Evolutionary conservation across 2,113 vertebrate genomes (phyloP).

Genomic region (Phyllostomus discolor): DNA sequence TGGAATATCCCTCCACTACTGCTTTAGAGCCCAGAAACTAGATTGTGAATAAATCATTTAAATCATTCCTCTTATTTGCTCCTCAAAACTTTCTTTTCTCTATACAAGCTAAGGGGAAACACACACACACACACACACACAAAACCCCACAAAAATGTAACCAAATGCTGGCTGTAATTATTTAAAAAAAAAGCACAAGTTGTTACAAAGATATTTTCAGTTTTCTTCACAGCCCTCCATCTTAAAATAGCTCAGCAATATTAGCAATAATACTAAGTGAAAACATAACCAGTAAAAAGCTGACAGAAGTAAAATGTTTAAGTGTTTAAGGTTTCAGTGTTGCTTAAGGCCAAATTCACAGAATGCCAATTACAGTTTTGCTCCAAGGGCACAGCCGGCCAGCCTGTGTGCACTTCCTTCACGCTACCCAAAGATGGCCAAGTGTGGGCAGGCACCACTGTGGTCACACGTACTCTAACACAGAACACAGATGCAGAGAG

Average conservation of each 20-base stretch:
- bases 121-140: too few species aligned
- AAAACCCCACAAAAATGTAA: not conserved
- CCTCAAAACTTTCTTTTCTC: slow-evolving; percentile 7
- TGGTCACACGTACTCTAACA: not conserved
- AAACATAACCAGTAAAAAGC: not conserved
- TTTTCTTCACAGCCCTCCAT: not conserved
- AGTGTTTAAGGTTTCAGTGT: not conserved
- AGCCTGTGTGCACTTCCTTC: not conserved
- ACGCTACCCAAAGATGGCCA: too few species aligned
- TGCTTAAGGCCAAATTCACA: not conserved
- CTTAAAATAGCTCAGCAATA: not conserved
- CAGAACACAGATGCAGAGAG: not conserved
- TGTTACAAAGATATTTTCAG: not conserved
- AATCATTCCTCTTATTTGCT: not conserved
- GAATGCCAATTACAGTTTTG: not conserved
- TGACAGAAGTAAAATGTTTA: not conserved
- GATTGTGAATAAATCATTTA: not conserved
- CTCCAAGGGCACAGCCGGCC: not conserved
- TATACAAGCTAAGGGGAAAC: not conserved
- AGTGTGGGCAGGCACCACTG: not conserved
- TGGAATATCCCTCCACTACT: not conserved
- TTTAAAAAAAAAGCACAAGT: not conserved
- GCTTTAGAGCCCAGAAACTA: not conserved
- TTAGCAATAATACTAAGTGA: not conserved
- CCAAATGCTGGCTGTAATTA: not conserved